Evolutionary conservation across 2,888 invertebrate genomes (phyloP).

Genomic region (Hetaerina titia): DNA sequence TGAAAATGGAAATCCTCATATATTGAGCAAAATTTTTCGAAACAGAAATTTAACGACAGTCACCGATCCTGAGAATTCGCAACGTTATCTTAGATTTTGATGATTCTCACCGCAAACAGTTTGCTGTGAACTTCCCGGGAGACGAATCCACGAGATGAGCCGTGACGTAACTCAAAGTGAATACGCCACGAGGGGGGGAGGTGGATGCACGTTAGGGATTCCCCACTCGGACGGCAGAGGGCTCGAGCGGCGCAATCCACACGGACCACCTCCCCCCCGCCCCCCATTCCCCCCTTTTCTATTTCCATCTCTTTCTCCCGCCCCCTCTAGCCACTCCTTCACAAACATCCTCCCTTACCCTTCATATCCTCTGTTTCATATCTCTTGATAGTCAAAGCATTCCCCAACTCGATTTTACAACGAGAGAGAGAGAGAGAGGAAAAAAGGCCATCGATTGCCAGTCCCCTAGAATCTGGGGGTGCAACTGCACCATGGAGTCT

Average conservation of each 20-base stretch:
- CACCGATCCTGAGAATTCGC: background rate
- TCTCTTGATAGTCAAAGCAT: background rate
- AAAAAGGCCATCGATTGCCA: too few relatives aligned
- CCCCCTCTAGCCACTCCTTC: background rate
- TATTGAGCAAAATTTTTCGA: too few relatives aligned
- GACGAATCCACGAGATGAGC: background rate
- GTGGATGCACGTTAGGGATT: background rate
- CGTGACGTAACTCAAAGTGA: background rate
- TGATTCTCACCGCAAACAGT: background rate
- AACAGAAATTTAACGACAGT: background rate
- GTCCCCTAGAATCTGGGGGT: too few relatives aligned
- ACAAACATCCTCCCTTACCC: background rate
- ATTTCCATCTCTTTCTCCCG: background rate
- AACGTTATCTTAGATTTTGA: background rate
- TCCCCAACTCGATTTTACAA: background rate
- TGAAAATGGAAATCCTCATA: too few relatives aligned
- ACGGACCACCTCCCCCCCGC: constrained; percentile 19
- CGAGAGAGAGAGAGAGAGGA: background rate
- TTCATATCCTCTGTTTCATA: background rate
- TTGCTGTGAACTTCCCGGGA: background rate
- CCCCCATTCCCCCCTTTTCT: background rate
- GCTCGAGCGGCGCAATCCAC: background rate
- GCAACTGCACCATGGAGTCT: too few relatives aligned
- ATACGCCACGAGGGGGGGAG: background rate
- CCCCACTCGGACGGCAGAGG: constrained; percentile 26